Evolutionary conservation across 1,140 invertebrate species (phyloP).

Genomic region (Zaprionus ornatus): DNA sequence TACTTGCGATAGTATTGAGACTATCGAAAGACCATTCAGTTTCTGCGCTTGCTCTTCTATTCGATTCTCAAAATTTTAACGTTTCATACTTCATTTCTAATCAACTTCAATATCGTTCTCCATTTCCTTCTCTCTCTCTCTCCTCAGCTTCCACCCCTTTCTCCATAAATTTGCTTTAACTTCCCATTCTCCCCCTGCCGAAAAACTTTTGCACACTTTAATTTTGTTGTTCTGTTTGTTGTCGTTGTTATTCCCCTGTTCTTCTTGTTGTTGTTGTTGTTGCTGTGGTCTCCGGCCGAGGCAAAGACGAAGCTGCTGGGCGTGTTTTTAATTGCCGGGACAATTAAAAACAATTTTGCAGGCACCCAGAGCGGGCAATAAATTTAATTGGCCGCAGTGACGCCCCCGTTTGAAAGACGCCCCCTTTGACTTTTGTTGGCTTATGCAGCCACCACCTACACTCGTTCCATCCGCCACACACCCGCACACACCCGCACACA

Average conservation of each 20-base stretch:
- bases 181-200: neutral
- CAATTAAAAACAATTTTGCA: conserved; percentile 81
- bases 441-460: conserved; percentile 2
- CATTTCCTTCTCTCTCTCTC: neutral
- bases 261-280: conserved; percentile 1
- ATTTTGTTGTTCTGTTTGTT: conserved; percentile 18
- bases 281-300: conserved; percentile 34
- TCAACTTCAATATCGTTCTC: conserved; percentile 2
- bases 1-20: too few species aligned
- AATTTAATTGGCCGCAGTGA: conserved; percentile 75
- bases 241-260: neutral
- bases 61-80: neutral
- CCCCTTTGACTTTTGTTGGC: conserved; percentile 52
- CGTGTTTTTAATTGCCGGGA: conserved; percentile 78
- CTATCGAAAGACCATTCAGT: too few species aligned
- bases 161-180: conserved; percentile 21
- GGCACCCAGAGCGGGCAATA: conserved; percentile 73
- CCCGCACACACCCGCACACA: neutral
- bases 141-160: conserved; percentile 7
- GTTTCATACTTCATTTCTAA: neutral
- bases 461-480: neutral
- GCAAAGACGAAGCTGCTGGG: conserved; percentile 38
- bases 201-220: conserved; percentile 41
- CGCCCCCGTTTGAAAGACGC: conserved; percentile 66
- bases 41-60: neutral